Percentiles rank a stretch among this genome's conserved stretches.
These are phyloP conservation scores for Drosophila nigricruria DNA, from an alignment of 2,888 invertebrate genomes.

Conservation along the genomic window DNA sequence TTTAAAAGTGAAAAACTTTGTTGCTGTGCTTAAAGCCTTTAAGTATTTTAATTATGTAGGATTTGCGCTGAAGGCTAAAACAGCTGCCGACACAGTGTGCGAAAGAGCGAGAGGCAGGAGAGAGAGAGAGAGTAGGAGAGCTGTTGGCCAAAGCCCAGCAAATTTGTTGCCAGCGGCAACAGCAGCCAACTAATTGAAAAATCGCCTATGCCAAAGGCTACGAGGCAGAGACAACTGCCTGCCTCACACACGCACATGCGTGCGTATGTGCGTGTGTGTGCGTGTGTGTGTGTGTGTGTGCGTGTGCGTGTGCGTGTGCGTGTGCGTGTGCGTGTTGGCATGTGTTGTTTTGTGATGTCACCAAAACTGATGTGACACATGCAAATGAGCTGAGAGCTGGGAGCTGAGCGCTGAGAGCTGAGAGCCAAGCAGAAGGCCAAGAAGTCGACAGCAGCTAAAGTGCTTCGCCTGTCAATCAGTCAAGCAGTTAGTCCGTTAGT, in stretches of 20 bases:
- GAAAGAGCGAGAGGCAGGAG: neutral
- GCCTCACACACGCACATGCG: constrained; percentile 7
- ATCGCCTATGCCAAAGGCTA: constrained; percentile 65
- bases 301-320: constrained; percentile 19
- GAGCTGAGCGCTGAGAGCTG: constrained; percentile 9
- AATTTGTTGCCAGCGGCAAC: constrained; percentile 60
- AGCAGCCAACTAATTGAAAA: constrained; percentile 72
- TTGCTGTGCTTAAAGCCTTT: constrained; percentile 74
- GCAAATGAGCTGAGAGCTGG: constrained; percentile 62
- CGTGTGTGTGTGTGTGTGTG: constrained; percentile 4
- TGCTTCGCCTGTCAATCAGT: constrained; percentile 40
- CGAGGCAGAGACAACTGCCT: constrained; percentile 18
- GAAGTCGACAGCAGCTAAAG: constrained; percentile 45
- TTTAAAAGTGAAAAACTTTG: constrained; percentile 75
- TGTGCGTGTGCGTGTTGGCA: constrained; percentile 30
- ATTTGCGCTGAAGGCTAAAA: constrained; percentile 60
- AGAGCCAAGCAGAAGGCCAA: constrained; percentile 25
- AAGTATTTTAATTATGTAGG: constrained; percentile 79
- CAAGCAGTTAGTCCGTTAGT: constrained; percentile 5
- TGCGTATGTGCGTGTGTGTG: too few relatives aligned
- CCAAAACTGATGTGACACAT: constrained; percentile 73
- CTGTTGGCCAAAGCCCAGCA: constrained; percentile 52
- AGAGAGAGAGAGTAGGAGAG: neutral
- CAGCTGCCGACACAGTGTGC: constrained; percentile 16
- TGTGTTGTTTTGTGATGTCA: constrained; percentile 55